Evolutionary conservation across 2,113 vertebrate genomes (phyloP), one percentile per base, ranked within the genome.

Genomic region (Toxotes chatareus): DNA sequence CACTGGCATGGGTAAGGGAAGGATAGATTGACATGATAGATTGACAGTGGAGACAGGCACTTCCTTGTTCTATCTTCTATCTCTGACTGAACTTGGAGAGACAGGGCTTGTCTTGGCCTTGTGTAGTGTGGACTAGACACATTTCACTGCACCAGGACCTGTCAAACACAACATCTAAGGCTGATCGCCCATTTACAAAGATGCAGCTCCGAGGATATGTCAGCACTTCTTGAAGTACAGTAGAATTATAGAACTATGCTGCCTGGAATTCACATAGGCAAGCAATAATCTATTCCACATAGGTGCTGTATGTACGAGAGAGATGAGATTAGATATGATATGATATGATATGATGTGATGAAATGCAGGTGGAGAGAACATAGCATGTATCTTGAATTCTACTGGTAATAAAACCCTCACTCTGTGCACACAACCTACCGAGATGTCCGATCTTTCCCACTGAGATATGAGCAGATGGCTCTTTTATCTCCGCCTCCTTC

Each of bases 21-120:
- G 53, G 66, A 61, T 59, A 65, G 70, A 86, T 64, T 85, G 89
- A 87, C 79, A 86, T 76, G 77, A 27, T 5, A 77, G 90, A 85
- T 72, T 87, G 90, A 90, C 86, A 87, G 76, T 14, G 57, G 79
- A 85, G 88, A 89, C 80, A 83, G 86, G 31, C 83, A 31, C 86
- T 88, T 88, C 86, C 91, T 42, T 83, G 85, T 87, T 85, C 77
- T n/a, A 31, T 75, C 84, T 77, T 75, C 82, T 34, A 73, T 84
- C 46, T 60, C 36, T 56, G 71, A 80, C 83, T 85, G 66, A 68
- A 80, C 75, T 69, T 73, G 46, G 86, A 80, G 68, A 83, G 85
- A 90, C 80, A 56, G 64, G 59, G 57, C 78, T 81, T 78, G 88
- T 84, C 78, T 80, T 49, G 56, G 89, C 60, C 79, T 85, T 82